Conservation (phyloP, 2,888 invertebrate genomes). For the Cataglyphis altisquamis region DNA sequence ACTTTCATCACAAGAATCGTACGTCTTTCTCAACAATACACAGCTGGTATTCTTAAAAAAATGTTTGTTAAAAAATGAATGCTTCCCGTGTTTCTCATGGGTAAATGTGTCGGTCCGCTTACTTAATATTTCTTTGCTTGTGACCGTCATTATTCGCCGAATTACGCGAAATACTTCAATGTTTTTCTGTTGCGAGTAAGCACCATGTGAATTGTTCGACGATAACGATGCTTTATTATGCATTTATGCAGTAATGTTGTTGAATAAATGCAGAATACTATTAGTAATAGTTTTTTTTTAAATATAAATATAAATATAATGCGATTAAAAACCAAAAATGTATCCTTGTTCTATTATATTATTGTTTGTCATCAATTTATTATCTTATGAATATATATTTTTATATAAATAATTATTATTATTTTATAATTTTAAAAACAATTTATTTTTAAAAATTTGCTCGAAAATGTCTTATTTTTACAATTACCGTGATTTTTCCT, state of each 20-base stretch:
- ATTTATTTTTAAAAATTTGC: background rate
- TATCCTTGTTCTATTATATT: background rate
- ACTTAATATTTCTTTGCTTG: background rate
- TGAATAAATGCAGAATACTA: conserved; percentile 30
- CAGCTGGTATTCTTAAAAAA: background rate
- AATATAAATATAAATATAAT: background rate
- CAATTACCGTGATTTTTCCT: background rate
- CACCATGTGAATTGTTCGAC: conserved; percentile 33
- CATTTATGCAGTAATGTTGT: conserved; percentile 25
- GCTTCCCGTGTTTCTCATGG: background rate
- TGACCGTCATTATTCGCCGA: conserved; percentile 7
- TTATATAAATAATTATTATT: background rate
- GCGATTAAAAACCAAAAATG: background rate
- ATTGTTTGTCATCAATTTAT: background rate
- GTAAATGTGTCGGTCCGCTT: conserved; percentile 20
- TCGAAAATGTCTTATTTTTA: background rate
- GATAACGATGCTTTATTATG: conserved; percentile 27
- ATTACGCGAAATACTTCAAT: conserved; percentile 44
- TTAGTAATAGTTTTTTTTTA: background rate
- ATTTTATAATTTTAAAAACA: background rate
- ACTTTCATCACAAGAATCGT: conserved; percentile 40
- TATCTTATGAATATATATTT: background rate
- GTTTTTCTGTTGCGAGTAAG: conserved; percentile 12
- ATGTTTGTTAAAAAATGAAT: conserved; percentile 27
- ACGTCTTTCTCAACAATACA: conserved; percentile 12